A percentile compares a stretch with the other conserved stretches of the same genome.
phyloP scores from a whole-genome alignment of 2,888 invertebrate genomes.

The Agriopis leucophaearia region DNA sequence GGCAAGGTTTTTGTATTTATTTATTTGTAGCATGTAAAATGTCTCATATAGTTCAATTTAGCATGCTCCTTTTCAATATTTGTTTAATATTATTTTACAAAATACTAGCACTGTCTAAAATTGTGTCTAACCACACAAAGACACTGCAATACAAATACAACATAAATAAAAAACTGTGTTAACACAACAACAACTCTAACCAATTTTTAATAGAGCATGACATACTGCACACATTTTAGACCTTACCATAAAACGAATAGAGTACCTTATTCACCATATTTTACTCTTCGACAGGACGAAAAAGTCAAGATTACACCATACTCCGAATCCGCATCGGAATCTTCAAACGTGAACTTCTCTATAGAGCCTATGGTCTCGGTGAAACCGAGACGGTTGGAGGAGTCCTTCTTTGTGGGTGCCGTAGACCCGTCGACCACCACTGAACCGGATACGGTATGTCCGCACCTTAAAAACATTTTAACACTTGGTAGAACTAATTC shows the following conservation, averaged over 20 bases:
- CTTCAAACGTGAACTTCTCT: conserved; percentile 64
- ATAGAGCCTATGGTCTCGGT: conserved; percentile 53
- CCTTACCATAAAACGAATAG: conserved; percentile 18
- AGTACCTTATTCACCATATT: conserved; percentile 27
- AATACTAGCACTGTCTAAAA: conserved; percentile 15
- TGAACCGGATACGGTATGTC: conserved; percentile 76
- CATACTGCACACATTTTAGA: conserved; percentile 33
- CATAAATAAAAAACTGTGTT: conserved; percentile 28
- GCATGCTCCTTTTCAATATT: conserved; percentile 22
- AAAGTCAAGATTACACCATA: conserved; percentile 78
- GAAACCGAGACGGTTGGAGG: conserved; percentile 61
- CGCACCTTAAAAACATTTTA: conserved; percentile 37
- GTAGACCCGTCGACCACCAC: conserved; percentile 66
- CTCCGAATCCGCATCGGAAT: conserved; percentile 71
- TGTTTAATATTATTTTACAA: neutral
- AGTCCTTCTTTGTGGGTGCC: conserved; percentile 57
- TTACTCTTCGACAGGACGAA: conserved; percentile 64
- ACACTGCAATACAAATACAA: conserved; percentile 20
- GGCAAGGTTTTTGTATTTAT: conserved; percentile 1
- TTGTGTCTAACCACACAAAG: conserved; percentile 27
- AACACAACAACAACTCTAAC: conserved; percentile 28
- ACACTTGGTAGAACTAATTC: conserved; percentile 42
- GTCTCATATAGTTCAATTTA: neutral
- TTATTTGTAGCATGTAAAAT: conserved; percentile 26
- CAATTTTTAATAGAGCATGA: conserved; percentile 37